Evolutionary conservation across 2,888 invertebrate species (phyloP), one percentile per base, ranked within the genome.

Genomic region (Punctoribates punctum): DNA sequence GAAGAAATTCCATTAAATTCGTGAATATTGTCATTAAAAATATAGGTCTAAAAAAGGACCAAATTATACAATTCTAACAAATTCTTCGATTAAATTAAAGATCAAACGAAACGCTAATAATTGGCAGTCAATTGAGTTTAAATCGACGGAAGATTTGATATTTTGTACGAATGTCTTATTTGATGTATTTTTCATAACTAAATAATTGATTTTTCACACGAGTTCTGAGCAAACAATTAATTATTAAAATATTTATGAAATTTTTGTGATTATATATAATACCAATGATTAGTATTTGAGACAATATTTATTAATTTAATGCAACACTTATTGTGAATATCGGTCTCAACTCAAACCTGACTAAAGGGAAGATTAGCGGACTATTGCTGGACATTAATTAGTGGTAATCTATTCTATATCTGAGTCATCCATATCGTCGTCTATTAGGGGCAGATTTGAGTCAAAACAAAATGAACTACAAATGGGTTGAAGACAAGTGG

Each of bases 401-500:
- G 4, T 51, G 6, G 9, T 51, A 51, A n/a, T 2, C n/a, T 51
- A 73, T 23, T 73, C 73, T 73, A 54, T 17, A 73, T 73, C 73
- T 17, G 51, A 51, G 42, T 73, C 51, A 20, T 73, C 73, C 20
- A 42, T 27, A 29, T 72, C 72, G 27, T 48, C 54, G n/a, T 48
- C 73, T 15, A 48, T 73, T 13, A 42, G 17, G n/a, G 48, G 23
- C 9, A 51, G 5, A 34, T 13, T n/a, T 38, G 65, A 29, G n/a
- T 65, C 34, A 17, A n/a, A 34, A n/a, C 6, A 17, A 65, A 65
- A 65, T n/a, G 1, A 38, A 34, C 34, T 65, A 20, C 46, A 76
- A 42, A 78, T 78, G 6, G 78, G 78, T 15, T 78, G 73, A 23
- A 78, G 25, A 78, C 78, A 78, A 25, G 77, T 78, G n/a, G 78